A percentile compares a stretch with the other conserved stretches of the same genome.
These are phyloP conservation scores for Rhynchomys soricoides DNA, from an alignment of 2,113 vertebrate species.

Conservation along the genomic window DNA sequence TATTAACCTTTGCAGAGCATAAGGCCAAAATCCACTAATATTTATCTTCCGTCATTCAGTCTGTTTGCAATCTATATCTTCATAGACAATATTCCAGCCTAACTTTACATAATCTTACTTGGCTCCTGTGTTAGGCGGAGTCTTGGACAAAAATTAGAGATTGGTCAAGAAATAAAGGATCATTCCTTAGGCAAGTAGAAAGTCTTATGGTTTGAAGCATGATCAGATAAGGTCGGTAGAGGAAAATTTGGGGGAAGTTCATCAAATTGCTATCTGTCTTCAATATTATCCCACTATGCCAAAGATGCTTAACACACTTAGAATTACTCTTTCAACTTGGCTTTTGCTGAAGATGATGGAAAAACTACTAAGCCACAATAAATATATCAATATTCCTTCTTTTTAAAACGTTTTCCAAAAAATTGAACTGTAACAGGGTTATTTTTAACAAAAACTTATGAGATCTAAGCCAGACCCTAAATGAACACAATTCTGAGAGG, in stretches of 20 bases:
- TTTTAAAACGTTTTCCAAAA: not conserved
- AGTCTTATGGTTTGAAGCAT: not conserved
- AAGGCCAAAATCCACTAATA: not conserved
- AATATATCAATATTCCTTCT: not conserved
- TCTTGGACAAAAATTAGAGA: not conserved
- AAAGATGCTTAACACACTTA: not conserved
- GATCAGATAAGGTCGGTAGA: not conserved
- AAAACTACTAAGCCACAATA: not conserved
- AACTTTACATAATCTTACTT: not conserved
- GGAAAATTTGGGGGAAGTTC: not conserved
- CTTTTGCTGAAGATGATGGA: not conserved
- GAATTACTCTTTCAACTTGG: not conserved
- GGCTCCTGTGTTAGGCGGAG: not conserved
- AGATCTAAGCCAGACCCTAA: not conserved
- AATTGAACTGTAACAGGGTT: not conserved
- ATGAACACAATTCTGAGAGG: slow-evolving; percentile 11
- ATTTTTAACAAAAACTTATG: slow-evolving; percentile 18
- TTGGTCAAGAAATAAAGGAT: not conserved
- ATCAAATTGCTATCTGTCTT: not conserved
- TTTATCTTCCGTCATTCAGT: not conserved
- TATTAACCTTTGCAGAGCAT: not conserved
- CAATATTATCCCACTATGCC: not conserved
- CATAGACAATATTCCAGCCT: not conserved
- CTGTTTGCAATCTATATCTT: not conserved
- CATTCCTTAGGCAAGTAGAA: not conserved